Base-by-base conservation (phyloP, 2,113 vertebrate genomes). In the Budorcas taxicolor region DNA sequence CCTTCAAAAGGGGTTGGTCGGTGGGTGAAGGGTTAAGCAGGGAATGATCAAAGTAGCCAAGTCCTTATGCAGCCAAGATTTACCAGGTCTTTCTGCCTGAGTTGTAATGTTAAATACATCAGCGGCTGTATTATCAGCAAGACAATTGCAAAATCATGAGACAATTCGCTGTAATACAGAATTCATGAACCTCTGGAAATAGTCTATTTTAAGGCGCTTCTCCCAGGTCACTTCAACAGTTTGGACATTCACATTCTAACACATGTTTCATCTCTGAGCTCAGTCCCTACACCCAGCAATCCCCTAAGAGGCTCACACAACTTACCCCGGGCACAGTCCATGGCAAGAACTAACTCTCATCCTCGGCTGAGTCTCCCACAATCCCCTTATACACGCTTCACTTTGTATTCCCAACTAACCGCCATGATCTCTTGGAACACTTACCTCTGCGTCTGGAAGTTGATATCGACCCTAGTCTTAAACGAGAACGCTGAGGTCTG, bases 71-170 rank as follows among this genome's bases (percentile, higher is more conserved):
- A 98, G 96, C 95, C 96, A 98, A 98, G 97, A 98, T 98, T 98
- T 98, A 98, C 97, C 97, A 96, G 97, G 98, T 64, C 98, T 96
- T 97, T 98, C 4, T 98, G 97, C 97, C 98, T 97, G 98, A 99
- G 93, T 95, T 98, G 98, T 98, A 98, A 98, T 98, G 98, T 99
- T 98, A 98, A 99, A 98, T 98, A 98, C 31, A 94, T 98, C 97
- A 97, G 94, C 97, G 97, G 88, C 96, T 98, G 97, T 98, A 98
- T 99, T 98, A 99, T 98, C 98, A 99, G 97, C 94, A 97, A 99
- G 98, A 98, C 98, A 98, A 98, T 98, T 98, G 98, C 98, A 98
- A 94, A 97, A 98, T 98, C 98, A 99, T 98, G 98, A 97, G 98
- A 96, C 62, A 93, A 84, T 91, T 98, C 43, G 31, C 94, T 96